A percentile compares a stretch with the other conserved stretches of the same genome.
phyloP scores from a whole-genome alignment of 2,888 invertebrate genomes.

The Agrotis clavis region DNA sequence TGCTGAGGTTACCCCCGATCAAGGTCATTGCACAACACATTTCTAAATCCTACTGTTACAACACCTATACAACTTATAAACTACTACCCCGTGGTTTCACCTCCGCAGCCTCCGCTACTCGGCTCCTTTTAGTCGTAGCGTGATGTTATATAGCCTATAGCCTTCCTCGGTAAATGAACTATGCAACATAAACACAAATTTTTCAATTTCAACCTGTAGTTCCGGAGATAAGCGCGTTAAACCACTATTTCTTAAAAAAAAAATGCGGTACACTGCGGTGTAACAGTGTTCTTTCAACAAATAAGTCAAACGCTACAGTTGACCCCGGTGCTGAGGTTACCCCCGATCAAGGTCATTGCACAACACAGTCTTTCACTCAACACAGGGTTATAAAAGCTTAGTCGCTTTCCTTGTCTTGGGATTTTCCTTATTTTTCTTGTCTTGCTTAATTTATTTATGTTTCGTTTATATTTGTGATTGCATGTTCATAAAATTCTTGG shows the following conservation, averaged over 20 bases:
- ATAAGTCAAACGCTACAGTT: constrained; percentile 58
- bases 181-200: too few relatives aligned
- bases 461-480: neutral
- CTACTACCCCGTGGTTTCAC: too few relatives aligned
- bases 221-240: too few relatives aligned
- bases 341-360: constrained; percentile 59
- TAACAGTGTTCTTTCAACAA: constrained; percentile 31
- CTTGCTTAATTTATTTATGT: neutral
- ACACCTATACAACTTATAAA: too few relatives aligned
- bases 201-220: too few relatives aligned
- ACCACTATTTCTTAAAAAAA: too few relatives aligned
- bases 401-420: constrained; percentile 4
- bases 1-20: constrained; percentile 49
- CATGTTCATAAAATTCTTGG: too few relatives aligned
- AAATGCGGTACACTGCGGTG: constrained; percentile 21
- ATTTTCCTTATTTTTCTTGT: constrained; percentile 17
- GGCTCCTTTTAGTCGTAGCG: too few relatives aligned
- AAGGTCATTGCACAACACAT: constrained; percentile 57
- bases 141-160: too few relatives aligned
- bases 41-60: too few relatives aligned
- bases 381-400: constrained; percentile 48
- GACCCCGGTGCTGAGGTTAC: constrained; percentile 57
- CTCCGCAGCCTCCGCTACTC: too few relatives aligned
- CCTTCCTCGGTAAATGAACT: too few relatives aligned
- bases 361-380: constrained; percentile 23